These are phyloP conservation scores for Dicycla oo DNA, from an alignment of 2,888 invertebrate species.

Conservation along the genomic window DNA sequence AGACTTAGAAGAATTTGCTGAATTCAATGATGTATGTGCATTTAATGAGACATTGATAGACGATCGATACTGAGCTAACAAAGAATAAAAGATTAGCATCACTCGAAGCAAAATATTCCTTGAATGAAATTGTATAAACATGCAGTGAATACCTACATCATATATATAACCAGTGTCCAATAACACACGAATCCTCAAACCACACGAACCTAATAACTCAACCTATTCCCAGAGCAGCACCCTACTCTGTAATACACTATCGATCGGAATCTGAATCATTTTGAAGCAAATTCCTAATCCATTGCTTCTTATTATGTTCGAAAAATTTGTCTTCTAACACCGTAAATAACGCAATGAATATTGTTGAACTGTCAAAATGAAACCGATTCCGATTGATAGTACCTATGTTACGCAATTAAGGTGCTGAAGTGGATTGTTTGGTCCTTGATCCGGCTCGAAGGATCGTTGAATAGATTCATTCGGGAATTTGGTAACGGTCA, in stretches of 20 bases:
- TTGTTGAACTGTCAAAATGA: too few relatives aligned
- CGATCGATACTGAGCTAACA: too few relatives aligned
- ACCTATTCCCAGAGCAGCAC: too few relatives aligned
- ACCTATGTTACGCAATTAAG: too few relatives aligned
- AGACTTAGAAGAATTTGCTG: not conserved
- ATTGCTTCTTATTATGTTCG: too few relatives aligned
- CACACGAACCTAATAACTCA: too few relatives aligned
- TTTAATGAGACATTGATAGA: not conserved
- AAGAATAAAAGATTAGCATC: not conserved
- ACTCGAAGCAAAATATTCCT: not conserved
- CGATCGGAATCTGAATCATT: too few relatives aligned
- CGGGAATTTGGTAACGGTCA: not conserved
- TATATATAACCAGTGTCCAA: not conserved
- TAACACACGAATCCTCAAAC: not conserved
- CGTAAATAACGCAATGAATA: too few relatives aligned
- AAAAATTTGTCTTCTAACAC: too few relatives aligned
- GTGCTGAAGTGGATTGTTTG: not conserved
- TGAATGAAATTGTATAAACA: not conserved
- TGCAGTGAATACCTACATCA: not conserved
- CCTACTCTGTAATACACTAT: too few relatives aligned
- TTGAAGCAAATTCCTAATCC: too few relatives aligned
- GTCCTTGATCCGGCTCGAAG: constrained; percentile 28
- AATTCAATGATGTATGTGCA: not conserved
- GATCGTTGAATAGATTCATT: not conserved
- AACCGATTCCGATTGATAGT: too few relatives aligned